Evolutionary conservation across 2,888 invertebrate species (phyloP).

Genomic region (Teleiodes luculella): DNA sequence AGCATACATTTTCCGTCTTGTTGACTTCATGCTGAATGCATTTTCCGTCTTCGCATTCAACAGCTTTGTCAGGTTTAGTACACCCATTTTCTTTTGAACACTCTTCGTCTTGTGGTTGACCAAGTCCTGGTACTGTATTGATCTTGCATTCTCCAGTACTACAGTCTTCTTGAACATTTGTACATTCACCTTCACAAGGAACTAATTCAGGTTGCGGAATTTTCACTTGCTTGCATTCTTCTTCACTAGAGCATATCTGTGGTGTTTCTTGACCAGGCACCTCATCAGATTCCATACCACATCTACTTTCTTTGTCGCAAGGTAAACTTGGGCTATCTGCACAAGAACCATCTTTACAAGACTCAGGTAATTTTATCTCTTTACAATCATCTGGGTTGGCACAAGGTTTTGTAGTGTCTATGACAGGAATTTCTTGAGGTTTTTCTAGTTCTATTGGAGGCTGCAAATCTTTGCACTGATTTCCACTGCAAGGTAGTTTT

Average conservation of each 20-base stretch:
- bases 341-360: conserved; percentile 26
- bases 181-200: conserved; percentile 23
- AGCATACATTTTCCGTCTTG: conserved; percentile 37
- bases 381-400: conserved; percentile 8
- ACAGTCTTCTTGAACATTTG: not conserved
- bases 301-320: conserved; percentile 17
- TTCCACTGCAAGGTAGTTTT: conserved; percentile 27
- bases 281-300: conserved; percentile 8
- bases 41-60: conserved; percentile 44
- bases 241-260: conserved; percentile 15
- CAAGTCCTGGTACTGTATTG: not conserved
- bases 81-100: conserved; percentile 38
- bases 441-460: conserved; percentile 16
- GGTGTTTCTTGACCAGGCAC: not conserved
- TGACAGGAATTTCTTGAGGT: conserved; percentile 15
- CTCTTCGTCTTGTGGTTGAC: conserved; percentile 17
- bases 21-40: conserved; percentile 49
- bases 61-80: conserved; percentile 25
- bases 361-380: conserved; percentile 11
- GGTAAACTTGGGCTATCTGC: conserved; percentile 9
- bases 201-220: conserved; percentile 11
- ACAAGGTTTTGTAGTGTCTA: conserved; percentile 18
- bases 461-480: conserved; percentile 27
- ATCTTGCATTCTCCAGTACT: not conserved
- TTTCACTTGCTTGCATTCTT: conserved; percentile 15